Evolutionary conservation across 2,888 invertebrate species (phyloP).

Genomic region (Patella depressa): DNA sequence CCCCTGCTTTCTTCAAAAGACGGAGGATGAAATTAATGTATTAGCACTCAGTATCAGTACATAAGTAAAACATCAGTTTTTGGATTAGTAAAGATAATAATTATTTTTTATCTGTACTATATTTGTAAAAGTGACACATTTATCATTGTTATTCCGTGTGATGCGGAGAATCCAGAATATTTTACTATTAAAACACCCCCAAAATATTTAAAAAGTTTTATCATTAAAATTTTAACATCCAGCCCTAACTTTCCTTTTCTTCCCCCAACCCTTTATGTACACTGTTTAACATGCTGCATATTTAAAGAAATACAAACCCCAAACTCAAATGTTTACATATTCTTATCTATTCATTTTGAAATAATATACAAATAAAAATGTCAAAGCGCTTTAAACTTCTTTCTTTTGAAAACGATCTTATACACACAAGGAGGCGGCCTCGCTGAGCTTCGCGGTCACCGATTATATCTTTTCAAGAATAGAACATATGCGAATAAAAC

Average conservation of each 20-base stretch:
- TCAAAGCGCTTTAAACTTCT: not conserved
- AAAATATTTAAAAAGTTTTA: too few relatives aligned
- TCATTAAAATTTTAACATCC: too few relatives aligned
- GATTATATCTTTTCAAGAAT: conserved; percentile 5
- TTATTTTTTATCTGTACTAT: too few relatives aligned
- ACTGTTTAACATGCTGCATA: conserved; percentile 5
- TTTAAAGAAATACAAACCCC: conserved; percentile 1
- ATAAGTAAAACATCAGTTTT: too few relatives aligned
- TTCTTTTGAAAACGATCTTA: not conserved
- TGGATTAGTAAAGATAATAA: too few relatives aligned
- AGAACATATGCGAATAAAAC: not conserved
- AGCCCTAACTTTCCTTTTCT: not conserved
- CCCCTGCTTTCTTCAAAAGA: too few relatives aligned
- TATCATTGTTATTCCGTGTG: too few relatives aligned
- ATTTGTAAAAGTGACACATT: too few relatives aligned
- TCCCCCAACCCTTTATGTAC: not conserved
- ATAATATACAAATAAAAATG: conserved; percentile 13
- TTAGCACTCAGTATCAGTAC: too few relatives aligned
- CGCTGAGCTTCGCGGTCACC: not conserved
- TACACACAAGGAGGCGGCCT: not conserved
- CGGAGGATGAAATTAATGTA: too few relatives aligned
- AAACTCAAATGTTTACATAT: conserved; percentile 13
- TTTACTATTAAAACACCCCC: too few relatives aligned
- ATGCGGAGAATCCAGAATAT: too few relatives aligned
- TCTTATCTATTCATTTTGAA: conserved; percentile 9